Percentiles rank a stretch among this genome's conserved stretches.
Conservation (phyloP, 2,113 vertebrate genomes). For the Fregetta grallaria region DNA sequence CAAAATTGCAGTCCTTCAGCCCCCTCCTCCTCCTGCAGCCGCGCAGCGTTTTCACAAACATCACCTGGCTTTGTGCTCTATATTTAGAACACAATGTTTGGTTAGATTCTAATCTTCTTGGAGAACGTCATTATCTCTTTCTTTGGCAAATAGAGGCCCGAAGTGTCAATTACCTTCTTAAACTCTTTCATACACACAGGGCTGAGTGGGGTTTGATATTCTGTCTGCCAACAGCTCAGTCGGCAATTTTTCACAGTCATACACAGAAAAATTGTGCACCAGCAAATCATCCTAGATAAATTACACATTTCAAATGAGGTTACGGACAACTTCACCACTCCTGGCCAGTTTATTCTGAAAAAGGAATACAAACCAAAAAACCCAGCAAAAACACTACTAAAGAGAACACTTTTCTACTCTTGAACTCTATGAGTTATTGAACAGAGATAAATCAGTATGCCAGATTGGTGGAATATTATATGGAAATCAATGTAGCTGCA, state of each 20-base stretch:
- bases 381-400: not conserved
- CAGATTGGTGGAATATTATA: not conserved
- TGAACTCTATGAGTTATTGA: not conserved
- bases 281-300: conserved; percentile 38
- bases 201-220: conserved; percentile 52
- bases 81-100: conserved; percentile 75
- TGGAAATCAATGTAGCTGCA: not conserved
- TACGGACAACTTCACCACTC: not conserved
- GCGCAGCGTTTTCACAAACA: conserved; percentile 72
- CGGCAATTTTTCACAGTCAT: conserved; percentile 54
- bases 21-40: not conserved
- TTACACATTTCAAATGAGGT: conserved; percentile 44
- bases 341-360: not conserved
- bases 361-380: not conserved
- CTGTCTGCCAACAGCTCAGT: conserved; percentile 30
- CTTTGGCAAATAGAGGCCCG: conserved; percentile 64
- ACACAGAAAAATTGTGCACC: conserved; percentile 44
- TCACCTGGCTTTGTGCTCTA: conserved; percentile 62
- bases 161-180: conserved; percentile 71
- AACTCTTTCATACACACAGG: conserved; percentile 35
- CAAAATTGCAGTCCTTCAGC: conserved; percentile 47
- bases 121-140: conserved; percentile 69
- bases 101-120: conserved; percentile 72
- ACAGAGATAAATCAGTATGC: not conserved
- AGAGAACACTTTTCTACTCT: not conserved